Percentiles rank a stretch among this genome's conserved stretches.
These are phyloP conservation scores for Ophioninae sp. DNA, from an alignment of 2,888 invertebrate species.

Conservation along the genomic window DNA sequence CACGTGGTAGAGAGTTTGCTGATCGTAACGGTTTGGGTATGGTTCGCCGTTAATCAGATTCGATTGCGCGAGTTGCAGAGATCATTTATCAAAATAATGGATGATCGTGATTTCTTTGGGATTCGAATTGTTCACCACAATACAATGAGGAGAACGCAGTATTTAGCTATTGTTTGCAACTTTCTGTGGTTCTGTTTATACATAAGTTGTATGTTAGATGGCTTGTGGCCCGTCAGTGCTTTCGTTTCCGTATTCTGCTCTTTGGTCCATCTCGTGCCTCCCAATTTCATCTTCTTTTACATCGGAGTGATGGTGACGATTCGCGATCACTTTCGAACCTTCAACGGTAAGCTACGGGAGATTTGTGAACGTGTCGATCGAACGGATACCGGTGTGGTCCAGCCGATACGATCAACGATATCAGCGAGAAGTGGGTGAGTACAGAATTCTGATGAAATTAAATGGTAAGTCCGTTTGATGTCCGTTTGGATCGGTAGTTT, in stretches of 20 bases:
- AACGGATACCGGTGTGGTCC: neutral
- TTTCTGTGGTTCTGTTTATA: neutral
- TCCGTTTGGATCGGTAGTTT: too few relatives aligned
- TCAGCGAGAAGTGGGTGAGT: constrained; percentile 25
- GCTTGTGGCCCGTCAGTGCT: neutral
- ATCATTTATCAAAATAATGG: neutral
- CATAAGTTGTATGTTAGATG: neutral
- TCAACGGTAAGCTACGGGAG: constrained; percentile 27
- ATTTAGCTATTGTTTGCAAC: neutral
- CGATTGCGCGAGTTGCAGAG: constrained; percentile 2
- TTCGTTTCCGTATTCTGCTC: constrained; percentile 26
- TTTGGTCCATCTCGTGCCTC: constrained; percentile 23
- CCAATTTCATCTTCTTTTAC: constrained; percentile 47
- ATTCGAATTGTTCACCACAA: constrained; percentile 14
- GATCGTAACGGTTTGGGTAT: constrained; percentile 33
- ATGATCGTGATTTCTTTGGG: constrained; percentile 11
- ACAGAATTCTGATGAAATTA: neutral
- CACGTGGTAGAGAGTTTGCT: neutral
- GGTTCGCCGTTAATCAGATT: constrained; percentile 20
- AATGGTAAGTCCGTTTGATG: neutral
- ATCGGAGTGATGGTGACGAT: neutral
- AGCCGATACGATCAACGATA: neutral
- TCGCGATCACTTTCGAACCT: constrained; percentile 28
- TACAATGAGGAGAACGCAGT: neutral
- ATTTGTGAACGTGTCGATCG: neutral